phyloP scores from a whole-genome alignment of 37 sponge, comb jelly and placozoan species.

The Oopsacas minuta region DNA sequence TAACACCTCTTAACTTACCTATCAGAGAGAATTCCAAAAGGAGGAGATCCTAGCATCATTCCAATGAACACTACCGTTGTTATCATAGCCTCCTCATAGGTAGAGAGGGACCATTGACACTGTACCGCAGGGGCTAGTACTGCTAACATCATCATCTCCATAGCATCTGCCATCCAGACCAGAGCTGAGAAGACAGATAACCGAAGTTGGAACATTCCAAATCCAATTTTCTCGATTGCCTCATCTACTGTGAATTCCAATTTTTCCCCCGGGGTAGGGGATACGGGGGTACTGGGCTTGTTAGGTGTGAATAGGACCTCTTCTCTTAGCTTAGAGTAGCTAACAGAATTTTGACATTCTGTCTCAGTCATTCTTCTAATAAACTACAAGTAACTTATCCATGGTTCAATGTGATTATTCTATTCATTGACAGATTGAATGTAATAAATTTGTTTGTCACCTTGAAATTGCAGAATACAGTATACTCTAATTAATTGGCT shows the following conservation, averaged over 20 bases:
- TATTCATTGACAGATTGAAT: too few relatives aligned
- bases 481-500: too few relatives aligned
- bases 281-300: background rate
- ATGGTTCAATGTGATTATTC: too few relatives aligned
- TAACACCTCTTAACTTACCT: background rate
- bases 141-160: conserved; percentile 1
- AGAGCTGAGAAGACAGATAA: conserved; percentile 37
- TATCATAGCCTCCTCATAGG: conserved; percentile 25
- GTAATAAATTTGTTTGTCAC: too few relatives aligned
- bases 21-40: conserved; percentile 6
- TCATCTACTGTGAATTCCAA: conserved; percentile 57
- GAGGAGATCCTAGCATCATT: conserved; percentile 18
- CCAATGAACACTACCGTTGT: conserved; percentile 27
- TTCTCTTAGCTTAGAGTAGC: background rate
- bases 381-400: too few relatives aligned
- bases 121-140: background rate
- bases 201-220: conserved; percentile 56
- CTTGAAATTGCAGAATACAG: too few relatives aligned
- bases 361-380: background rate
- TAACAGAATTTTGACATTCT: background rate
- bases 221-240: conserved; percentile 51
- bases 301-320: background rate
- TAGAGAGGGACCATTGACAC: background rate
- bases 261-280: background rate
- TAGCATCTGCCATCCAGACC: conserved; percentile 24